Evolutionary conservation across 2,888 invertebrate species (phyloP).

Genomic region (Pherbina coryleti): DNA sequence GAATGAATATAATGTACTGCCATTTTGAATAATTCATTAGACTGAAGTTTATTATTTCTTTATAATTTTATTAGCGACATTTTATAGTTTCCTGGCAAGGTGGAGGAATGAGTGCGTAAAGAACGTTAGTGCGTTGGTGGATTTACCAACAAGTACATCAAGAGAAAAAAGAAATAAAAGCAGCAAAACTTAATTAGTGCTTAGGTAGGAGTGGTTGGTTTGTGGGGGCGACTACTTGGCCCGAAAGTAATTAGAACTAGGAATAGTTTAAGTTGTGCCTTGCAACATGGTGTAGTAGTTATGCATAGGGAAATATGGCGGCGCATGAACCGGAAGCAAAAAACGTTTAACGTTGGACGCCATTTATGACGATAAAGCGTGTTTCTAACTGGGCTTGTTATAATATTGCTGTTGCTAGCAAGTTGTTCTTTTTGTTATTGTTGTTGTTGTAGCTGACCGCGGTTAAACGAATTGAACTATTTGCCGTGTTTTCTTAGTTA

Average conservation of each 20-base stretch:
- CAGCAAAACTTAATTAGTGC: slow-evolving; percentile 37
- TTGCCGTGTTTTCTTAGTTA: slow-evolving; percentile 38
- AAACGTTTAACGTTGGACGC: slow-evolving; percentile 57
- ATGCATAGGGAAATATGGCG: slow-evolving; percentile 4
- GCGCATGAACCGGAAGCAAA: slow-evolving; percentile 55
- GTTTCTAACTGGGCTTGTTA: slow-evolving; percentile 29
- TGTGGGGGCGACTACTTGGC: background rate
- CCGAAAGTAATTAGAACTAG: slow-evolving; percentile 18
- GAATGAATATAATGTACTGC: background rate
- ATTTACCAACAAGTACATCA: slow-evolving; percentile 3
- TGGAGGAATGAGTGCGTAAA: slow-evolving; percentile 41
- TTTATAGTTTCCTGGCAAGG: slow-evolving; percentile 47
- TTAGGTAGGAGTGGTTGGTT: background rate
- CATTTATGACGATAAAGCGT: slow-evolving; percentile 48
- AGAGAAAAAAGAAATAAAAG: slow-evolving; percentile 10
- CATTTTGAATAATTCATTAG: slow-evolving; percentile 51
- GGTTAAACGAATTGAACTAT: slow-evolving; percentile 41
- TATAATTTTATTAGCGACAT: slow-evolving; percentile 57
- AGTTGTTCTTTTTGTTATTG: slow-evolving; percentile 12
- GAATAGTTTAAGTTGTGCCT: background rate
- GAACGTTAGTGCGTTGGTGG: slow-evolving; percentile 21
- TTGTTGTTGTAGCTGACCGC: slow-evolving; percentile 32
- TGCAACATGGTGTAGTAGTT: slow-evolving; percentile 47
- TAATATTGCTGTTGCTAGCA: slow-evolving; percentile 3
- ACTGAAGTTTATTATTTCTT: slow-evolving; percentile 34